Evolutionary conservation across 1,140 invertebrate genomes (phyloP).

Genomic region (Cataglyphis hispanica): DNA sequence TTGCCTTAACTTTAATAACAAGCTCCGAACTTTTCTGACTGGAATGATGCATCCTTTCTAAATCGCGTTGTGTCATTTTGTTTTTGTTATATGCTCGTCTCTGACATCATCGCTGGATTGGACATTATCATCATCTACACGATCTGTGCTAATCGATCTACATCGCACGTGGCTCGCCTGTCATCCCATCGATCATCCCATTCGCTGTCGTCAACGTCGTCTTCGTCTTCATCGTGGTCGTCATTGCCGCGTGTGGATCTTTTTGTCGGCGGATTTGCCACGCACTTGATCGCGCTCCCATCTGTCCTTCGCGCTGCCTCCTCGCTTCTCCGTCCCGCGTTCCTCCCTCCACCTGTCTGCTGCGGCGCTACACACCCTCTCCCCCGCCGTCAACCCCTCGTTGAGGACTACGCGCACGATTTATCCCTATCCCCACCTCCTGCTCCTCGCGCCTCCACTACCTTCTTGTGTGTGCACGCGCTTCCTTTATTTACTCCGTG

Average conservation of each 20-base stretch:
- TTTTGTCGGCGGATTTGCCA: constrained; percentile 68
- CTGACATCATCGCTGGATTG: constrained; percentile 27
- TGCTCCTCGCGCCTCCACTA: constrained; percentile 35
- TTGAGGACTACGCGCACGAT: constrained; percentile 62
- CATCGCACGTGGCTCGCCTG: constrained; percentile 57
- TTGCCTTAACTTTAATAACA: constrained; percentile 8
- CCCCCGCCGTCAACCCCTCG: constrained; percentile 62
- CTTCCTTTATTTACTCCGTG: constrained; percentile 82
- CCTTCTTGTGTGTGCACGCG: constrained; percentile 74
- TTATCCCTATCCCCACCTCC: constrained; percentile 67
- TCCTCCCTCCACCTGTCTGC: constrained; percentile 70
- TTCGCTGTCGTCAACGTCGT: constrained; percentile 69
- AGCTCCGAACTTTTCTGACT: not conserved
- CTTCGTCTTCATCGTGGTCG: constrained; percentile 60
- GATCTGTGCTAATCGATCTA: constrained; percentile 5
- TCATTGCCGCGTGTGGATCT: constrained; percentile 61
- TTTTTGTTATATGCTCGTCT: constrained; percentile 59
- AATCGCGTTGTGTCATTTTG: constrained; percentile 69
- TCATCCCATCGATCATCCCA: constrained; percentile 68
- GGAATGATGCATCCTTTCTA: constrained; percentile 42
- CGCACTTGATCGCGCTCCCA: constrained; percentile 70
- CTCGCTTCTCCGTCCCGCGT: constrained; percentile 65
- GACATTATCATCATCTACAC: constrained; percentile 6
- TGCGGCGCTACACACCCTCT: constrained; percentile 73
- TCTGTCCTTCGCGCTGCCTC: constrained; percentile 69